phyloP scores from a whole-genome alignment of 2,113 vertebrate species.

The Anolis carolinensis region DNA sequence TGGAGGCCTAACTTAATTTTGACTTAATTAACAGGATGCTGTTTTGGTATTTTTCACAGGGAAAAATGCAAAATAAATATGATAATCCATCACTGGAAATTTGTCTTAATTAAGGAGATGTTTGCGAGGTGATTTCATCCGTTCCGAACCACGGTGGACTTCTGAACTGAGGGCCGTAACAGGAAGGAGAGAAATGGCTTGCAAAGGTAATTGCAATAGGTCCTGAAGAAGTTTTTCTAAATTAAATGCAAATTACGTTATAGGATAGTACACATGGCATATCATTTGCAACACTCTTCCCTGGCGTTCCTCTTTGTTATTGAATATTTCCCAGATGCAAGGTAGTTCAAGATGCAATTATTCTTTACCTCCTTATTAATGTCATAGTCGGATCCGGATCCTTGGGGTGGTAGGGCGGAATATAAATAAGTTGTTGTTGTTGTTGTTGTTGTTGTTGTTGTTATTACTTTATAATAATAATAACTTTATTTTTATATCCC shows the following conservation, averaged over 20 bases:
- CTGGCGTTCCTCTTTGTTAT: not conserved
- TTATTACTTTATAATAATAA: no score
- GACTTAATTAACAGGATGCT: slow-evolving; percentile 58
- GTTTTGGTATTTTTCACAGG: slow-evolving; percentile 54
- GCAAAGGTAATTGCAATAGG: not conserved
- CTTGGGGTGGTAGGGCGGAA: no score
- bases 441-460: no score
- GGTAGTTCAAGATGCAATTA: not conserved
- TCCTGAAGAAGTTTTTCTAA: not conserved
- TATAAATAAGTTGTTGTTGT: no score
- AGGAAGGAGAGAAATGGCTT: not conserved
- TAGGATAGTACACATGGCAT: not conserved
- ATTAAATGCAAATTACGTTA: slow-evolving; percentile 18
- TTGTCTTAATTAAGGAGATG: slow-evolving; percentile 52
- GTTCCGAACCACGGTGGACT: slow-evolving; percentile 30
- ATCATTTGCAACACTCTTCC: not conserved
- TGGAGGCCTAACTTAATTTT: slow-evolving; percentile 61
- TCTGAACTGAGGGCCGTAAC: slow-evolving; percentile 6
- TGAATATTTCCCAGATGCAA: not conserved
- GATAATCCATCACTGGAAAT: slow-evolving; percentile 56
- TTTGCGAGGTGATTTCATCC: slow-evolving; percentile 31
- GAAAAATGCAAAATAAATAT: slow-evolving; percentile 59
- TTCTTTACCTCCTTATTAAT: not conserved
- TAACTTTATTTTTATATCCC: no score
- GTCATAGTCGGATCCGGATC: not conserved